Percentiles rank a stretch among this genome's conserved stretches.
phyloP scores from a whole-genome alignment of 2,888 invertebrate genomes.

The Amphipoea lucens region DNA sequence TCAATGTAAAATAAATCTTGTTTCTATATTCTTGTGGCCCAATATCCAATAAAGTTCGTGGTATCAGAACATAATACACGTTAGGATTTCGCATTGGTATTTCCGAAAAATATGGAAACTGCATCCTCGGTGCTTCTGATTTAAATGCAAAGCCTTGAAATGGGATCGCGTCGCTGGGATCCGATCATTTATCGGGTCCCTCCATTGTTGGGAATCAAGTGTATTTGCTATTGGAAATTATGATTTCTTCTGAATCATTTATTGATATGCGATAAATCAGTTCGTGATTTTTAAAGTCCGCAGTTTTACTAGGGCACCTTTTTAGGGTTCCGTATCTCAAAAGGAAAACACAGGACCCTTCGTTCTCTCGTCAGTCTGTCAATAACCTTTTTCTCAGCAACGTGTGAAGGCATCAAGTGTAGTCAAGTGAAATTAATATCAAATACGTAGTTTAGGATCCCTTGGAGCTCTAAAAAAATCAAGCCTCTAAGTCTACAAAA shows the following conservation, averaged over 20 bases:
- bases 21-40: neutral
- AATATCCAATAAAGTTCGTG: slow-evolving; percentile 39
- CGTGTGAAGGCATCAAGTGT: neutral
- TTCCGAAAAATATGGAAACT: slow-evolving; percentile 79
- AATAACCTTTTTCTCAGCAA: neutral
- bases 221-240: slow-evolving; percentile 65
- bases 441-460: neutral
- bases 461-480: neutral
- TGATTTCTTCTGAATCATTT: slow-evolving; percentile 51
- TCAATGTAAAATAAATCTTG: slow-evolving; percentile 16
- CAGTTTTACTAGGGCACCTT: neutral
- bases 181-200: slow-evolving; percentile 75
- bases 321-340: neutral
- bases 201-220: slow-evolving; percentile 72
- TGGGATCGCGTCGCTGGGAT: slow-evolving; percentile 74
- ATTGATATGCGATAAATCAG: slow-evolving; percentile 33
- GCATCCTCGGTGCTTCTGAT: slow-evolving; percentile 78
- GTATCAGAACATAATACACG: slow-evolving; percentile 44
- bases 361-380: too few species aligned
- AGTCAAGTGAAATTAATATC: neutral
- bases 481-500: neutral
- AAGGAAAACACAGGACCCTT: neutral
- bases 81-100: slow-evolving; percentile 56
- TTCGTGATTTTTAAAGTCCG: neutral
- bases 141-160: slow-evolving; percentile 83